Evolutionary conservation across 2,797 vertebrate species (phyloP), one percentile per base, ranked within the genome.

Genomic region (Thalassophryne amazonica): DNA sequence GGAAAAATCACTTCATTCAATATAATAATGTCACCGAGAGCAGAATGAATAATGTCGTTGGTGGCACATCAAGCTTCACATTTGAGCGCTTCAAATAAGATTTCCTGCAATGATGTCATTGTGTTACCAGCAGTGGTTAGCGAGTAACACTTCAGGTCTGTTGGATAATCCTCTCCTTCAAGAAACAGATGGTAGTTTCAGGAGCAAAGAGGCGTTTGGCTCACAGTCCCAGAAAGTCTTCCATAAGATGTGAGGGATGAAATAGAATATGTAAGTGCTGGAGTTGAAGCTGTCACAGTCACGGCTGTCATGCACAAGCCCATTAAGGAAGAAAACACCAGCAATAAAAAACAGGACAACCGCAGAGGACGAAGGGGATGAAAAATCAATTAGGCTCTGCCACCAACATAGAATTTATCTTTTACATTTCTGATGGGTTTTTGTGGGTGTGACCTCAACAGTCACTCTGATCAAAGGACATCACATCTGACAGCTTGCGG

Each of bases 321-420:
- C 66, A 77, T 86, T 80, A 84, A 64, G 57, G 34, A 45, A 39
- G 41, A 66, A 57, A 65, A 66, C 43, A 25, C 65, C 55, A 21
- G 52, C 38, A 65, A 68, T 76, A 43, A 73, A 78, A 78, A 81
- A 66, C 48, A 68, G 56, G 45, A 66, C n/a, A 73, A 50, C 51
- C 12, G 1, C 57, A 51, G 25, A 60, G 39, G 23, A 53, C n/a
- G 32, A 36, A 12, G 18, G 35, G 40, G 61, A 81, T 70, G 40
- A 73, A 41, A 77, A 83, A 76, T 84, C 69, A 72, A 78, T 80
- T 54, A 21, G 32, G 13, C 53, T 73, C 50, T 47, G 51, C 65
- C 22, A 7, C 24, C 49, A 30, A 68, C 80, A 47, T 40, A 10
- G 63, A 62, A 73, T 77, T 69, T 14, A 39, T 64, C 36, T 32